A percentile compares a stretch with the other conserved stretches of the same genome.
Conservation (phyloP, 2,888 invertebrate genomes). For the Calameuta filiformis region DNA sequence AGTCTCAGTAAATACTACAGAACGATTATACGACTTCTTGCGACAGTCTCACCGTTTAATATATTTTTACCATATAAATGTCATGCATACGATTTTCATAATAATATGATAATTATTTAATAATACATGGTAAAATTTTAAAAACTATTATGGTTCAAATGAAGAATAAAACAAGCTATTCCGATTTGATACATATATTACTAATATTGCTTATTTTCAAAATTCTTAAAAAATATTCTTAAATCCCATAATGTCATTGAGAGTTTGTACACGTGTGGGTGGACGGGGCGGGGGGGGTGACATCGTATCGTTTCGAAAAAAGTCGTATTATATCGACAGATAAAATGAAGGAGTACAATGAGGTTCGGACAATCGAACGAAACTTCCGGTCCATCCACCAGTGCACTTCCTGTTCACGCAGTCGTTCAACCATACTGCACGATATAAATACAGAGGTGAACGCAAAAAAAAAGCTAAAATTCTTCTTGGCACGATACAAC, state of each 20-base stretch:
- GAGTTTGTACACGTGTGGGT: rapidly evolving
- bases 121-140: neutral
- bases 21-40: neutral
- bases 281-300: rapidly evolving
- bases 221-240: neutral
- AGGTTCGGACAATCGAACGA: neutral
- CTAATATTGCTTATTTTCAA: neutral
- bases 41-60: neutral
- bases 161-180: neutral
- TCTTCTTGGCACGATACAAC: neutral
- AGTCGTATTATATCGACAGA: neutral
- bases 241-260: neutral
- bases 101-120: neutral
- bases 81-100: neutral
- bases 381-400: neutral
- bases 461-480: neutral
- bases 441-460: neutral
- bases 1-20: slow-evolving; percentile 36
- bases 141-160: neutral
- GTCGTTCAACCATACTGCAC: neutral
- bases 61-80: neutral
- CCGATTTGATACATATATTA: neutral
- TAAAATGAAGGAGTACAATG: neutral
- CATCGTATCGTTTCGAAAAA: neutral
- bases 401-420: neutral